phyloP scores from a whole-genome alignment of 2,113 vertebrate genomes.

The Silurus glanis region DNA sequence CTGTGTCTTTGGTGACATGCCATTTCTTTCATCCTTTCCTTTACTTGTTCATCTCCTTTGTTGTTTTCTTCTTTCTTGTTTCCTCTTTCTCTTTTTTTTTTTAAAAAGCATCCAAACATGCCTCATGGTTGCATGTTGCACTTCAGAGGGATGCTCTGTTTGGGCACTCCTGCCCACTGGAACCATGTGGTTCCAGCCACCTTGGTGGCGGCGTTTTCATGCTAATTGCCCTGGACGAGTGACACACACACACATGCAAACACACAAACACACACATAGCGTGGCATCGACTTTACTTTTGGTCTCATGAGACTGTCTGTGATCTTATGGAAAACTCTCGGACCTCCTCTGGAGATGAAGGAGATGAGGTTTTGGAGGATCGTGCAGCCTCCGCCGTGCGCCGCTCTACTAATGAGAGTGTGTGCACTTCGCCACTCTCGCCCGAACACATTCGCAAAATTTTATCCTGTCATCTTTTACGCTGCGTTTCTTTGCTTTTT shows the following conservation, averaged over 20 bases:
- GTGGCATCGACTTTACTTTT: constrained; percentile 62
- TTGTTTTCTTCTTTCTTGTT: constrained; percentile 33
- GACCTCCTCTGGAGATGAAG: constrained; percentile 76
- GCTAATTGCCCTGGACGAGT: constrained; percentile 67
- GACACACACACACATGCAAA: constrained; percentile 45
- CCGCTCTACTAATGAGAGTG: constrained; percentile 30
- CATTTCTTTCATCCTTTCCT: background rate
- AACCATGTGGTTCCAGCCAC: constrained; percentile 67
- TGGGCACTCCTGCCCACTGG: constrained; percentile 71
- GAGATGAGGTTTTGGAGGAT: constrained; percentile 58
- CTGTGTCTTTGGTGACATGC: background rate
- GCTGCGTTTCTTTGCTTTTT: background rate
- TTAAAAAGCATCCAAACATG: constrained; percentile 67
- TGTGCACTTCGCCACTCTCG: constrained; percentile 12
- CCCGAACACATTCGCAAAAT: background rate
- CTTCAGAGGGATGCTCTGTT: constrained; percentile 69
- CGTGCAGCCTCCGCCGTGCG: constrained; percentile 42
- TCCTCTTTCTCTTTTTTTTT: constrained; percentile 38
- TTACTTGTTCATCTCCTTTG: constrained; percentile 36
- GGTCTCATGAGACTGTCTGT: constrained; percentile 63
- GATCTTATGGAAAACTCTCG: constrained; percentile 61
- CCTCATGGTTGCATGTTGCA: constrained; percentile 57
- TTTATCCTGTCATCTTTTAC: constrained; percentile 22
- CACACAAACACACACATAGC: constrained; percentile 47
- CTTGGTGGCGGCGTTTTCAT: constrained; percentile 71